Conservation (phyloP, 2,113 vertebrate species). For the Oryzias javanicus region DNA sequence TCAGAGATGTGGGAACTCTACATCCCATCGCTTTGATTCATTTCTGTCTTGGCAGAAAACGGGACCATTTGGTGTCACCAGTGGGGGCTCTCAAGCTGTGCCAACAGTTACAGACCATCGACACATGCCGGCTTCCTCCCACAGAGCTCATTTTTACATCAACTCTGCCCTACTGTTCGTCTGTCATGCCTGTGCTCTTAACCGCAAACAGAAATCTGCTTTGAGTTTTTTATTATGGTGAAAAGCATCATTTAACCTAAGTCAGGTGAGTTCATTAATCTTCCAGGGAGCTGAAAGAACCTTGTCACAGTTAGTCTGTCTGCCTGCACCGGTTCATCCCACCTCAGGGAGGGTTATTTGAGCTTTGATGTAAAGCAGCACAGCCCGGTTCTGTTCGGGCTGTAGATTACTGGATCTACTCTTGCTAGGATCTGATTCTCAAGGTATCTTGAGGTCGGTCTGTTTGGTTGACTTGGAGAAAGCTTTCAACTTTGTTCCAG, state of each 20-base stretch:
- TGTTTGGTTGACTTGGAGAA: too few species aligned
- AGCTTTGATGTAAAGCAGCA: too few species aligned
- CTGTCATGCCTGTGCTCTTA: conserved; percentile 4
- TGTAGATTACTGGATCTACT: too few species aligned
- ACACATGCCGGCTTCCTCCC: conserved; percentile 45
- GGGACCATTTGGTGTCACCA: conserved; percentile 55
- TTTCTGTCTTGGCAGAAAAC: conserved; percentile 55
- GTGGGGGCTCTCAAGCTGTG: conserved; percentile 49
- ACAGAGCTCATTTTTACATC: conserved; percentile 51
- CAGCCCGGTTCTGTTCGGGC: too few species aligned
- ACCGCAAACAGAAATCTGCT: conserved; percentile 7
- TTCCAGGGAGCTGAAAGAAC: too few species aligned
- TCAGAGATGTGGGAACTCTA: conserved; percentile 58
- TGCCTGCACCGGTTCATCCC: too few species aligned
- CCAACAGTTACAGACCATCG: conserved; percentile 56
- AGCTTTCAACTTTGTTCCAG: too few species aligned
- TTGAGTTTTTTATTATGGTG: not conserved
- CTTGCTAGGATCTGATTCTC: too few species aligned
- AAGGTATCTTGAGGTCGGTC: too few species aligned
- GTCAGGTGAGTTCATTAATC: not conserved
- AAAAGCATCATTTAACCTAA: not conserved
- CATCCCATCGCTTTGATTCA: conserved; percentile 49
- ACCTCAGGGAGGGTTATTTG: too few species aligned
- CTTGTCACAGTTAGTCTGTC: too few species aligned
- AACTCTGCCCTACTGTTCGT: conserved; percentile 36